phyloP scores from a whole-genome alignment of 1,140 invertebrate genomes.

The Ips nitidus region DNA sequence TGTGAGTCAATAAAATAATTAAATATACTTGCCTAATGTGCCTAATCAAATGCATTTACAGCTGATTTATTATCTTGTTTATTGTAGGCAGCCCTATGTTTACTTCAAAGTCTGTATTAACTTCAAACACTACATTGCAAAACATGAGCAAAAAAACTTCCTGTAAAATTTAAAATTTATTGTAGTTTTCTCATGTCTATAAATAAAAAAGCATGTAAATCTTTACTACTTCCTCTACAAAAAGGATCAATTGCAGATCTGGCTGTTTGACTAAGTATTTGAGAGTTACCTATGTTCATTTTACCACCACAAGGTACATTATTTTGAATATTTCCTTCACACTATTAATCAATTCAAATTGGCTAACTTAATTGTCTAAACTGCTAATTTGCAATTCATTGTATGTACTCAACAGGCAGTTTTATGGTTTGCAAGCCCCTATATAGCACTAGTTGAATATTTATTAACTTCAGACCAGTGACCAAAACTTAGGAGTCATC shows the following conservation, averaged over 20 bases:
- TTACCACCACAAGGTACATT: no score
- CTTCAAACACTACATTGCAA: no score
- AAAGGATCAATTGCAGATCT: slow-evolving; percentile 14
- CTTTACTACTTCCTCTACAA: slow-evolving; percentile 15
- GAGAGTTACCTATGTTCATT: neutral
- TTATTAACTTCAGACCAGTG: slow-evolving; percentile 24
- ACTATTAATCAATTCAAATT: no score
- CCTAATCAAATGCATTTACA: neutral
- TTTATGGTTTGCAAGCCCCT: slow-evolving; percentile 16
- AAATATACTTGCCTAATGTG: neutral
- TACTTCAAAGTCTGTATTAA: neutral
- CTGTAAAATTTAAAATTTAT: slow-evolving; percentile 9
- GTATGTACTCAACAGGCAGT: neutral
- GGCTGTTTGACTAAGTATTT: neutral
- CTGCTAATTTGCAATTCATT: slow-evolving; percentile 17
- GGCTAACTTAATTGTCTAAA: neutral
- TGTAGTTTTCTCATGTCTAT: slow-evolving; percentile 22
- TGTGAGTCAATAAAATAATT: slow-evolving; percentile 21
- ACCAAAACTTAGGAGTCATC: slow-evolving; percentile 13
- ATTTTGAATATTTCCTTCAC: no score
- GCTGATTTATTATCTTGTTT: slow-evolving; percentile 11
- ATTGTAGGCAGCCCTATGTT: neutral
- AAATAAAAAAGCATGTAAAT: slow-evolving; percentile 23
- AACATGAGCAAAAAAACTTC: neutral
- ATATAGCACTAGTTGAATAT: slow-evolving; percentile 20